Evolutionary conservation across 2,113 vertebrate genomes (phyloP).

Genomic region (Centropristis striata): DNA sequence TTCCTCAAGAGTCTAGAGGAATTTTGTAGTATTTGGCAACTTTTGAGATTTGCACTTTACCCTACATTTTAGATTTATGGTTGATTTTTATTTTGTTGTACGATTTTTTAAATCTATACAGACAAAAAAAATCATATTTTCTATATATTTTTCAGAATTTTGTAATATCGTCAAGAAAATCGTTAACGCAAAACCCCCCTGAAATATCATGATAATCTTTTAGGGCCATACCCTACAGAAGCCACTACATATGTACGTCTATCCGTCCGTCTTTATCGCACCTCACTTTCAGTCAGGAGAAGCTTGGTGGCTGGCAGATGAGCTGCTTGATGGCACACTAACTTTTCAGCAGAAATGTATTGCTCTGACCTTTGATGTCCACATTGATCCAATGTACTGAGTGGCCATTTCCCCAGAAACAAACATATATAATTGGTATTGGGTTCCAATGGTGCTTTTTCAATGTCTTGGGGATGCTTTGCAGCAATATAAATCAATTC

Average conservation of each 20-base stretch:
- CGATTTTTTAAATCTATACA: no score
- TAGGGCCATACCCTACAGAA: no score
- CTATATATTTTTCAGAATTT: no score
- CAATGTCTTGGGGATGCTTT: conserved; percentile 83
- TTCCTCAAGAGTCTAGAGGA: no score
- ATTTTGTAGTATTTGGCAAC: no score
- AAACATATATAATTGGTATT: conserved; percentile 88
- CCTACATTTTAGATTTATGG: no score
- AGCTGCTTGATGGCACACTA: conserved; percentile 66
- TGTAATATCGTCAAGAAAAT: no score
- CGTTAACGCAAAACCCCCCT: no score
- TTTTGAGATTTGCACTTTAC: no score
- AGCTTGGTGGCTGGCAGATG: conserved; percentile 42
- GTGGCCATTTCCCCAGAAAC: conserved; percentile 85
- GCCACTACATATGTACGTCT: conserved; percentile 1
- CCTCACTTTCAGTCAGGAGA: conserved; percentile 17
- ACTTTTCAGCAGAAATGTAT: conserved; percentile 82
- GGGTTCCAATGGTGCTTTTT: conserved; percentile 85
- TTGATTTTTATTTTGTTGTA: no score
- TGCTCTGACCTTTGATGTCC: conserved; percentile 85
- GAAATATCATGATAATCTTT: no score
- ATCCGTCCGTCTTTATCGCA: conserved; percentile 29
- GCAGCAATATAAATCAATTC: conserved; percentile 88
- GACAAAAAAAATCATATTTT: no score
- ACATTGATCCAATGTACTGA: conserved; percentile 85